These are phyloP conservation scores for Tenebrio molitor DNA, from an alignment of 1,140 invertebrate species.

Conservation along the genomic window DNA sequence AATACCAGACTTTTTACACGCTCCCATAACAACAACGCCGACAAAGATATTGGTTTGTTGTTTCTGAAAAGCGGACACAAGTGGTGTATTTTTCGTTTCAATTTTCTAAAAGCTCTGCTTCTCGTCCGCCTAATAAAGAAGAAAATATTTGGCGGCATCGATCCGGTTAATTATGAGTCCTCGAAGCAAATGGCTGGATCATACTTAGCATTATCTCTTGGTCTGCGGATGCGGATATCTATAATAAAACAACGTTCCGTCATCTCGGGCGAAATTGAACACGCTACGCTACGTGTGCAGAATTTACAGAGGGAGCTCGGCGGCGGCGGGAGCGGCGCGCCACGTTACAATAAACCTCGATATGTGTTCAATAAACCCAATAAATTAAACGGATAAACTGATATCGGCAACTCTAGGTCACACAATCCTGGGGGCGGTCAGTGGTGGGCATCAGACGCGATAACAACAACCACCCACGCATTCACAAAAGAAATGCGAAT, in stretches of 20 bases:
- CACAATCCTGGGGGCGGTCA: no score
- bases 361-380: slow-evolving; percentile 53
- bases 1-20: no score
- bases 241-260: slow-evolving; percentile 58
- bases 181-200: slow-evolving; percentile 53
- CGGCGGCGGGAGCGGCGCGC: slow-evolving; percentile 4
- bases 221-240: slow-evolving; percentile 52
- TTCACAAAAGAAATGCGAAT: no score
- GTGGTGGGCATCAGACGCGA: no score
- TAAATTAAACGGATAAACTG: slow-evolving; percentile 53
- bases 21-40: no score
- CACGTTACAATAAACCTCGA: slow-evolving; percentile 54
- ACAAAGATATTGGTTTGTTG: background rate
- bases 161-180: slow-evolving; percentile 34
- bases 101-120: slow-evolving; percentile 7
- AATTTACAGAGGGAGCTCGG: slow-evolving; percentile 43
- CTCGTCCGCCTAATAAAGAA: background rate
- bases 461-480: no score
- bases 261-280: slow-evolving; percentile 55
- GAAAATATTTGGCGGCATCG: slow-evolving; percentile 14
- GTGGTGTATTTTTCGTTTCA: slow-evolving; percentile 3
- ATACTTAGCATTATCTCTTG: slow-evolving; percentile 53
- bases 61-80: background rate
- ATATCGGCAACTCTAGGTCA: no score
- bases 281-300: slow-evolving; percentile 56